Evolutionary conservation across 37 sponge, comb jelly and placozoan species (phyloP).

Genomic region (Ephydatia muelleri): DNA sequence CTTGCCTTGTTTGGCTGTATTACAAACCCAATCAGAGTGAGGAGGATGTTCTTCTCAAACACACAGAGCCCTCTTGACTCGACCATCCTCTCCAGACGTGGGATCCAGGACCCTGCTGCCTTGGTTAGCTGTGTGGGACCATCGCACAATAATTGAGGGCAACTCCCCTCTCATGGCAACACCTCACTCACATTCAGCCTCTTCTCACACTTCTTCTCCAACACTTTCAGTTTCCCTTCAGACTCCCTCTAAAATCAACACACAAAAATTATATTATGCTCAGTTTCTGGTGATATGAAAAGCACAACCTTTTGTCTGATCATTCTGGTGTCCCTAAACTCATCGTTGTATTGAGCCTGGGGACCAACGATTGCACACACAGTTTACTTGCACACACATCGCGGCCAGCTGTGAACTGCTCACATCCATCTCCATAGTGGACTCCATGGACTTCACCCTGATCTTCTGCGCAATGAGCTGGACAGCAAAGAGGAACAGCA

Average conservation of each 20-base stretch:
- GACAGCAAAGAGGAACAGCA: background rate
- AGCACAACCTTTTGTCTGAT: conserved; percentile 61
- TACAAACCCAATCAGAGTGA: conserved; percentile 68
- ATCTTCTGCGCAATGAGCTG: conserved; percentile 54
- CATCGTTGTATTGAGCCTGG: conserved; percentile 59
- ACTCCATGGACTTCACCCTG: conserved; percentile 74
- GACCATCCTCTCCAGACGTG: conserved; percentile 85
- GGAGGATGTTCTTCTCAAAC: conserved; percentile 81
- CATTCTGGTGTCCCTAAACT: conserved; percentile 48
- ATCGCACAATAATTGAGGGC: background rate
- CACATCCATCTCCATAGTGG: conserved; percentile 74
- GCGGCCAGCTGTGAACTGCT: background rate
- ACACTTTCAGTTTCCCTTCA: conserved; percentile 64
- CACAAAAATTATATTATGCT: background rate
- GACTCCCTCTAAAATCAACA: conserved; percentile 58
- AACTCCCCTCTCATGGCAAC: background rate
- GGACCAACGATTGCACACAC: background rate
- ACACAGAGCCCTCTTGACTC: conserved; percentile 44
- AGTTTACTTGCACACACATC: background rate
- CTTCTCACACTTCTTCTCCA: conserved; percentile 69
- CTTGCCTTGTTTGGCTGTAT: conserved; percentile 84
- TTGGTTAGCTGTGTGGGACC: conserved; percentile 59
- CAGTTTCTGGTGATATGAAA: background rate
- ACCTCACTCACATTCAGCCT: conserved; percentile 60
- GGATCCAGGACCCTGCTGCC: conserved; percentile 63